Base-by-base conservation (phyloP, 2,888 invertebrate genomes). In the Cosmopolites sordidus region DNA sequence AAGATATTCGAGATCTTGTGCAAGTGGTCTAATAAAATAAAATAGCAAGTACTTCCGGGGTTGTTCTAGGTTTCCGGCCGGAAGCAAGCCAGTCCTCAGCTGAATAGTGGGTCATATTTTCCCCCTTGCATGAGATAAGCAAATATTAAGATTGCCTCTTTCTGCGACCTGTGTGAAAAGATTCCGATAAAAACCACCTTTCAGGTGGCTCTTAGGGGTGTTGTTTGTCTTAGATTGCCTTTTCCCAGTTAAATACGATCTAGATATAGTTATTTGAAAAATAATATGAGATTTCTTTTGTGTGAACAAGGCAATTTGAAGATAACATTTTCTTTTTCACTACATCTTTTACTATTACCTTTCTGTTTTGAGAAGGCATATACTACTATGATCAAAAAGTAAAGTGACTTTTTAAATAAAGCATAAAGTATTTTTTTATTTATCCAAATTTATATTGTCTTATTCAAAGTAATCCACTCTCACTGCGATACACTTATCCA, bases 1-100 rank as follows among this genome's bases (percentile, higher is more conserved):
- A 22, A 33, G 51, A 55, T 29, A 55, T 51, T 48, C 51, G 48
- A 51, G 50, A 22, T 38, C 41, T 45, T 38, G 38, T 52, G 49
- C 56, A 56, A 56, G 52, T 56, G 52, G 49, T 52, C 43, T 48
- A 56, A 49, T 56, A 48, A 56, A 56, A 56, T 58, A 62, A 65
- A 67, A 63, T 65, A 61, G 60, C 62, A 63, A 64, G 62, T 62
- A 64, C 62, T 63, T 63, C 63, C 62, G 58, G 62, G 60, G 60
- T 57, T 58, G 63, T 50, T 43, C 58, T 60, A 61, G 61, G 62
- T 63, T 62, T 64, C 63, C 64, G 63, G 52, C 63, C 60, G 64
- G 63, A 64, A 63, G 59, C 50, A 33, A 8, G 8, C 11, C 33
- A 59, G 59, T 61, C 62, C 60, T 58, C 46, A 45, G 39, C 39